phyloP scores from a whole-genome alignment of 1,140 invertebrate species.

The Panonychus citri region DNA sequence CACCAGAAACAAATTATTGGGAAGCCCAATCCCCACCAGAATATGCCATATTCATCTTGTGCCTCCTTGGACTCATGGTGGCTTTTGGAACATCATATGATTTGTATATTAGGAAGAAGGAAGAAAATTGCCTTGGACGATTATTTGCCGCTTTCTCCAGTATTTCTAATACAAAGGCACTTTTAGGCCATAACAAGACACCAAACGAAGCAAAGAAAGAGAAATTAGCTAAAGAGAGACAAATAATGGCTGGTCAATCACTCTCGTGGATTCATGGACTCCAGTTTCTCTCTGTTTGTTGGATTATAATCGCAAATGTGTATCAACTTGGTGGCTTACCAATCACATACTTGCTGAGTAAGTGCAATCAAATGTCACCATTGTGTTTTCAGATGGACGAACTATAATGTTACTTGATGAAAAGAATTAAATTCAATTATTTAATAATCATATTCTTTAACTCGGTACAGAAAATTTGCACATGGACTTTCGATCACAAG shows the following conservation, averaged over 20 bases:
- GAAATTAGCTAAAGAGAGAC: not conserved
- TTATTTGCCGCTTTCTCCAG: not conserved
- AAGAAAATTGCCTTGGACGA: not conserved
- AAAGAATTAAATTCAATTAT: not conserved
- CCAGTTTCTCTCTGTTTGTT: slow-evolving; percentile 2
- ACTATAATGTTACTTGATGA: not conserved
- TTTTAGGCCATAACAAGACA: not conserved
- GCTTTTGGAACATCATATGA: not conserved
- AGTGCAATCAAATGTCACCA: not conserved
- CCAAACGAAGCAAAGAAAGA: not conserved
- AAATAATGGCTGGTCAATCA: not conserved
- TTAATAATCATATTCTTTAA: not conserved
- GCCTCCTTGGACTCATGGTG: not conserved
- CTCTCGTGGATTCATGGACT: slow-evolving; percentile 1
- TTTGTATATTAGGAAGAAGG: not conserved
- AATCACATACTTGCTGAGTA: slow-evolving; percentile 1
- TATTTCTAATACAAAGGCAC: not conserved
- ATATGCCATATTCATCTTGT: not conserved
- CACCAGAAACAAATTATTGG: not conserved
- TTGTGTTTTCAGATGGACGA: not conserved
- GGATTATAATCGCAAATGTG: slow-evolving; percentile 5
- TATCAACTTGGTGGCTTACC: slow-evolving; percentile 6
- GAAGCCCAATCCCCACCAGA: not conserved
- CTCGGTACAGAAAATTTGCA: slow-evolving; percentile 3
- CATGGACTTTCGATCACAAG: not conserved